phyloP scores from a whole-genome alignment of 2,113 vertebrate genomes.

The Cyanocitta stelleri region DNA sequence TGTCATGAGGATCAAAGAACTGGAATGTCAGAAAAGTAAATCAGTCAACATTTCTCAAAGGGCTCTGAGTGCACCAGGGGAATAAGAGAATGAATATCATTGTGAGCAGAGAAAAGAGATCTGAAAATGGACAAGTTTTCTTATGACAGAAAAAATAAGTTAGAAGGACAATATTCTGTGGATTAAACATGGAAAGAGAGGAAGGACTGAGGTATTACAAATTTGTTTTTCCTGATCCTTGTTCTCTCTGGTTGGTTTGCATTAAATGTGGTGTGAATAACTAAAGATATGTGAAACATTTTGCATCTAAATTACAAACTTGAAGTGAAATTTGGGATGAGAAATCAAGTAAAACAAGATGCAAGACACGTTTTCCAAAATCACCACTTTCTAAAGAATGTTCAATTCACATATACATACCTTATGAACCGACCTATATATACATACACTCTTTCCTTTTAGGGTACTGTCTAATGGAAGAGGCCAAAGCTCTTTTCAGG shows the following conservation, averaged over 20 bases:
- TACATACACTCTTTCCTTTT: not conserved
- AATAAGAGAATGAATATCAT: not conserved
- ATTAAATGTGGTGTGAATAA: not conserved
- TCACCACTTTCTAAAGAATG: not conserved
- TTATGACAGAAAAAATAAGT: not conserved
- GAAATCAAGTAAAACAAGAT: not conserved
- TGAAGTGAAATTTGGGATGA: not conserved
- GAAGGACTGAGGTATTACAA: not conserved
- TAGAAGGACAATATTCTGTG: not conserved
- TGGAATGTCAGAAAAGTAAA: not conserved
- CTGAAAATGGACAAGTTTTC: not conserved
- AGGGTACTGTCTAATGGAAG: accelerated
- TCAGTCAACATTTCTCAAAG: not conserved
- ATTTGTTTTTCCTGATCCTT: not conserved
- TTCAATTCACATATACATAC: not conserved
- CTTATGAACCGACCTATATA: not conserved
- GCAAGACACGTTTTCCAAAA: not conserved
- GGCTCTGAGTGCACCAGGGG: not conserved
- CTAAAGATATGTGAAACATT: not conserved
- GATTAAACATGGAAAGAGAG: not conserved
- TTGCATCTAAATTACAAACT: not conserved
- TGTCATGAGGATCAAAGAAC: not conserved
- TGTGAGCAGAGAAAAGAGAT: not conserved
- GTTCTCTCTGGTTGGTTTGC: not conserved
- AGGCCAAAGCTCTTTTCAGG: not conserved